phyloP scores from a whole-genome alignment of 2,797 vertebrate species.

The Acipenser oxyrinchus region DNA sequence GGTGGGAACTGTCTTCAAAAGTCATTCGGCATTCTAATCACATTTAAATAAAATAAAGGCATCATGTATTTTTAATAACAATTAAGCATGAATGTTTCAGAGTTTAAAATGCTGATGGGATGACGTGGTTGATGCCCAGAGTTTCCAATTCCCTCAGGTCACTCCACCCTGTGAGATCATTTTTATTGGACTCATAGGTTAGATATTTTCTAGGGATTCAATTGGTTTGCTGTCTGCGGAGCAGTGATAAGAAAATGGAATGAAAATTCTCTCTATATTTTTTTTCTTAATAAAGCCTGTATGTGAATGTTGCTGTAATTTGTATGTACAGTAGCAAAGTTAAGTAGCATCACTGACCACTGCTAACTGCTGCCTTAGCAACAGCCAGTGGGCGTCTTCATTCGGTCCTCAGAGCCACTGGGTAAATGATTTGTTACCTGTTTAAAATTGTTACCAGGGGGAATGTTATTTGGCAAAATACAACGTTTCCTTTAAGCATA shows the following conservation, averaged over 20 bases:
- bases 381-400: not conserved
- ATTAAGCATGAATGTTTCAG: conserved; percentile 26
- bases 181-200: conserved; percentile 37
- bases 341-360: conserved; percentile 1
- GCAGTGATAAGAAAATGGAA: conserved; percentile 44
- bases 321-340: conserved; percentile 1
- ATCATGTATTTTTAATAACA: conserved; percentile 39
- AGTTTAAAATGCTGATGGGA: conserved; percentile 14
- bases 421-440: not conserved
- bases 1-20: conserved; percentile 26
- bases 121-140: conserved; percentile 28
- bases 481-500: not conserved
- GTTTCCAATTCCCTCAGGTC: conserved; percentile 23
- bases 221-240: conserved; percentile 53
- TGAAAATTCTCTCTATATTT: conserved; percentile 26
- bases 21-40: conserved; percentile 21
- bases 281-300: not conserved
- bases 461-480: not conserved
- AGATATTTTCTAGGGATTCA: conserved; percentile 49
- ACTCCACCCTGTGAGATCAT: conserved; percentile 32
- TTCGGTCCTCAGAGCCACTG: not conserved
- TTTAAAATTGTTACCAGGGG: conserved; percentile 4
- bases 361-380: not conserved
- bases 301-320: conserved; percentile 3
- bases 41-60: conserved; percentile 24